Percentiles rank a stretch among this genome's conserved stretches.
phyloP scores from a whole-genome alignment of 2,888 invertebrate genomes.

The Epistrophe grossulariae region DNA sequence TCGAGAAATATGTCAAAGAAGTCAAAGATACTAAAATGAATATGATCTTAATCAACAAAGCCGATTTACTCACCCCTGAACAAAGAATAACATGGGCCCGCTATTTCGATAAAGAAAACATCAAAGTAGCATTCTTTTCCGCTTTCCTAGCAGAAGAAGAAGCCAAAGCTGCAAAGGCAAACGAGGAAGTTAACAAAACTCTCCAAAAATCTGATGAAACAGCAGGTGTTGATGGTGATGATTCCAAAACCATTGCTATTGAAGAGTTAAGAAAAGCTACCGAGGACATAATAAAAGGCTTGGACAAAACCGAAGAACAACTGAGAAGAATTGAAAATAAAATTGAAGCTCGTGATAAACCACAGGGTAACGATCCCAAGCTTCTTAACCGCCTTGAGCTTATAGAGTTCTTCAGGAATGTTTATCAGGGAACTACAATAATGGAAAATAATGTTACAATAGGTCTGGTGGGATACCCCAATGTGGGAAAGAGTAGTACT shows the following conservation, averaged over 20 bases:
- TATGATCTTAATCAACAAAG: slow-evolving; percentile 96
- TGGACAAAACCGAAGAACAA: slow-evolving; percentile 85
- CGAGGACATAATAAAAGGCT: slow-evolving; percentile 85
- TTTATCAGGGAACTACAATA: slow-evolving; percentile 85
- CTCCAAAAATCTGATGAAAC: slow-evolving; percentile 1
- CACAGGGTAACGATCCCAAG: slow-evolving; percentile 79
- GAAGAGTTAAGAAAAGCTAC: slow-evolving; percentile 85
- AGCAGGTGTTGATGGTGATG: not conserved
- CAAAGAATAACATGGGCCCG: slow-evolving; percentile 94
- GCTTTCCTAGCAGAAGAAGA: slow-evolving; percentile 88
- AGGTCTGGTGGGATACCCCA: slow-evolving; percentile 98
- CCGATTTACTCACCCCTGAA: slow-evolving; percentile 92
- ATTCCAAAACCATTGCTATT: slow-evolving; percentile 72
- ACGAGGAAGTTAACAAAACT: not conserved
- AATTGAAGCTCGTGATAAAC: slow-evolving; percentile 82
- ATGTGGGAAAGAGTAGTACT: slow-evolving; percentile 99
- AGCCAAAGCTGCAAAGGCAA: slow-evolving; percentile 78
- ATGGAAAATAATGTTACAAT: slow-evolving; percentile 88
- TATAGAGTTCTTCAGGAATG: slow-evolving; percentile 88
- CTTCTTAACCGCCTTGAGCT: slow-evolving; percentile 88
- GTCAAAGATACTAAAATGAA: slow-evolving; percentile 89
- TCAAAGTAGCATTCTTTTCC: slow-evolving; percentile 95
- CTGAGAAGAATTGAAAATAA: slow-evolving; percentile 85
- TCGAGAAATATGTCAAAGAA: slow-evolving; percentile 94
- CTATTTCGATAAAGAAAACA: slow-evolving; percentile 90